phyloP scores from a whole-genome alignment of 2,888 invertebrate species.

The Operophtera brumata region DNA sequence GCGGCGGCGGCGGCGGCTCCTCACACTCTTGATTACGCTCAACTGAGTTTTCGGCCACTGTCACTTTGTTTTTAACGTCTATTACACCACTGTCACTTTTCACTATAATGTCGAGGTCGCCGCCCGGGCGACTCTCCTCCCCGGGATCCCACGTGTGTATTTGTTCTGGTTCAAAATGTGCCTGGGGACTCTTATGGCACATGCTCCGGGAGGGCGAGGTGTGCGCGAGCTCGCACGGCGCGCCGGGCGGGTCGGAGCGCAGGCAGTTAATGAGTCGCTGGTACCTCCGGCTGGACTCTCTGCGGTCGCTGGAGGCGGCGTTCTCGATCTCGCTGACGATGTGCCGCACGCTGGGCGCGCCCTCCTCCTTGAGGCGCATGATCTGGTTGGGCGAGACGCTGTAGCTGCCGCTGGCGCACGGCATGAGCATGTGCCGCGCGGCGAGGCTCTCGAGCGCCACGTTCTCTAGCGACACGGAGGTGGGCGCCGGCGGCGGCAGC shows the following conservation, averaged over 20 bases:
- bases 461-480: conserved; percentile 86
- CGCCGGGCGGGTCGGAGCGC: conserved; percentile 35
- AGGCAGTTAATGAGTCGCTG: conserved; percentile 28
- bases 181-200: conserved; percentile 52
- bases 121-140: conserved; percentile 60
- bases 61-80: conserved; percentile 64
- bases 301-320: conserved; percentile 61
- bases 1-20: conserved; percentile 54
- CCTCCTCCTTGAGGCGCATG: conserved; percentile 87
- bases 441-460: conserved; percentile 73
- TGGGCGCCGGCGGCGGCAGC: conserved; percentile 80
- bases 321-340: conserved; percentile 87
- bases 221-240: conserved; percentile 39
- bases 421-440: conserved; percentile 90
- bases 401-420: conserved; percentile 92
- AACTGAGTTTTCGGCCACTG: conserved; percentile 82
- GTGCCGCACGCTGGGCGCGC: conserved; percentile 83
- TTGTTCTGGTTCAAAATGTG: conserved; percentile 66
- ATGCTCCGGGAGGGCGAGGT: conserved; percentile 54
- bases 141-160: conserved; percentile 86
- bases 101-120: conserved; percentile 69
- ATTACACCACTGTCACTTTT: conserved; percentile 77
- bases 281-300: conserved; percentile 51
- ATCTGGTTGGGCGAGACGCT: conserved; percentile 96
- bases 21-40: conserved; percentile 84